These are phyloP conservation scores for Sprattus sprattus DNA, from an alignment of 2,113 vertebrate genomes.

Conservation along the genomic window DNA sequence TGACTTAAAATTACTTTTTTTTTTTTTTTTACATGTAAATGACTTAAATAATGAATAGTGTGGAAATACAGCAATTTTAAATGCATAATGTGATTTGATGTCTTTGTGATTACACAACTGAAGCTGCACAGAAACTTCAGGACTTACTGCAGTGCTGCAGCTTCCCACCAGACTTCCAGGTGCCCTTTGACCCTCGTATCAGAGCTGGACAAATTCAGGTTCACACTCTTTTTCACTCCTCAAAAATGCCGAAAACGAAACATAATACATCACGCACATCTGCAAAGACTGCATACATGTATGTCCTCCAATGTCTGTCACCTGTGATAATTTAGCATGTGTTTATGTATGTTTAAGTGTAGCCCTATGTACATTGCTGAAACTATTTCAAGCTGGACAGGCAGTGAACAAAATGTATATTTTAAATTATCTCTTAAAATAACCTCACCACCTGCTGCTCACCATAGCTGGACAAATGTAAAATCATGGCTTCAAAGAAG, in stretches of 20 bases:
- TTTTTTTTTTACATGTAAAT: too few species aligned
- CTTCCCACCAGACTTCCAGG: constrained; percentile 69
- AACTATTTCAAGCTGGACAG: not conserved
- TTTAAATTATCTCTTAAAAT: not conserved
- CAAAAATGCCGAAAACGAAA: too few species aligned
- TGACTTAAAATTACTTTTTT: too few species aligned
- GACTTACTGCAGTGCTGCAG: constrained; percentile 59
- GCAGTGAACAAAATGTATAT: not conserved
- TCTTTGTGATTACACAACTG: not conserved
- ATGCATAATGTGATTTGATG: not conserved
- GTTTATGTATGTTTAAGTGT: not conserved
- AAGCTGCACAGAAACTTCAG: constrained; percentile 65
- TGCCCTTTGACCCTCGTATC: constrained; percentile 75
- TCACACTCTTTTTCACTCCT: not conserved
- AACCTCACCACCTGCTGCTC: not conserved
- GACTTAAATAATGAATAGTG: too few species aligned
- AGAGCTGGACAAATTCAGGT: constrained; percentile 70
- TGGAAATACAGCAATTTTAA: not conserved
- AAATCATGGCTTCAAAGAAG: constrained; percentile 78
- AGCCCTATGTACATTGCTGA: not conserved
- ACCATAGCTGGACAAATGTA: constrained; percentile 70
- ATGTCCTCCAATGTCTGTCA: too few species aligned
- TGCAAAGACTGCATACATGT: too few species aligned
- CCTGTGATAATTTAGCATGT: not conserved
- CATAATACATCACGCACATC: too few species aligned